Evolutionary conservation across 2,888 invertebrate genomes (phyloP), one percentile per base, ranked within the genome.

Genomic region (Penaeus monodon): DNA sequence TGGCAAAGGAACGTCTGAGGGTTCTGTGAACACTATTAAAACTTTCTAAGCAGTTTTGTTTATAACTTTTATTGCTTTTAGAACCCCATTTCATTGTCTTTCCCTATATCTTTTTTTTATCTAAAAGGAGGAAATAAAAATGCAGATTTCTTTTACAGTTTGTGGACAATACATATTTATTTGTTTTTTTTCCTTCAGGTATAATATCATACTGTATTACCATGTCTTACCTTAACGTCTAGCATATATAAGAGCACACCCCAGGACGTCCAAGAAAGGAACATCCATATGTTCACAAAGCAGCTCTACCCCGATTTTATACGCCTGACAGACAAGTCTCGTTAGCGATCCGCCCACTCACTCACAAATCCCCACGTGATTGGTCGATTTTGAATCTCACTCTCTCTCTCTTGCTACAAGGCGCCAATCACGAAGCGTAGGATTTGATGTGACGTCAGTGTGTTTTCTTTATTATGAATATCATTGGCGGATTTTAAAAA

Each of bases 151-250:
- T 76, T 44, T n/a, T 73, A 82, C 82, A 82, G 82, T 82, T 79
- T 85, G 85, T 85, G 85, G 85, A 85, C 85, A 85, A 85, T 79
- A 85, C 85, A 85, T 79, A 57, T 85, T 85, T 85, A 85, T 85
- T 85, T 85, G 64, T 85, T 57, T 57, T 57, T 57, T 57, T 84
- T 85, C 85, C 85, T 85, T 85, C 85, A 85, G 68, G 85, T 85
- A 79, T 85, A 85, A 79, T 85, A 85, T 79, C 85, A 85, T 85
- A 85, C 85, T 85, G 85, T 85, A 85, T 85, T 79, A 85, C 85
- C 85, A 85, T 85, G 79, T 85, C 76, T 77, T 38, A 84, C 77
- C 85, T 85, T 85, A 85, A 85, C 85, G 85, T 85, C 79, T 85
- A 85, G 85, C 79, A 63, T 85, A 85, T 85, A 85, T 78, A 85